A percentile compares a stretch with the other conserved stretches of the same genome.
These are phyloP conservation scores for Copidosoma floridanum DNA, from an alignment of 1,140 invertebrate species.

Conservation along the genomic window DNA sequence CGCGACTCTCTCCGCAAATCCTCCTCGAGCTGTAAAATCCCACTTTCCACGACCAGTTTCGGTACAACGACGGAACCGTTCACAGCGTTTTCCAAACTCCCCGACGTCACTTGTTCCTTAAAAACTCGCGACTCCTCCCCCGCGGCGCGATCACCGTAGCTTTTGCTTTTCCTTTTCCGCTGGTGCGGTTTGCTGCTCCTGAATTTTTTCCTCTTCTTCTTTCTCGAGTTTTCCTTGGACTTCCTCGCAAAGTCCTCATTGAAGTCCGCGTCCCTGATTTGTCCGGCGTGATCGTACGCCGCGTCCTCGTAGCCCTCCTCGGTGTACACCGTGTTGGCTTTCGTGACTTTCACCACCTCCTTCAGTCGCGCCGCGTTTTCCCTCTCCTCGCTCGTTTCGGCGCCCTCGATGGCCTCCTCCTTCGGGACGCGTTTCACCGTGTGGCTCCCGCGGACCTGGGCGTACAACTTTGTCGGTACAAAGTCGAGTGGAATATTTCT, in stretches of 20 bases:
- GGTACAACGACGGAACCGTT: slow-evolving; percentile 30
- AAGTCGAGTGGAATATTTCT: slow-evolving; percentile 58
- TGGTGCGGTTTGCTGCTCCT: neutral
- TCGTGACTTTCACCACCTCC: slow-evolving; percentile 68
- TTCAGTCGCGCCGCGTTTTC: slow-evolving; percentile 62
- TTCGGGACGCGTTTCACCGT: slow-evolving; percentile 62
- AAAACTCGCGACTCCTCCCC: slow-evolving; percentile 14
- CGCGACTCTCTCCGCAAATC: slow-evolving; percentile 38
- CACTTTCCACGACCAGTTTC: slow-evolving; percentile 34
- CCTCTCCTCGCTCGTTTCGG: slow-evolving; percentile 61
- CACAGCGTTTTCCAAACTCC: neutral
- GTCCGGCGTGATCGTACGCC: slow-evolving; percentile 74
- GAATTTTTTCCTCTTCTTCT: neutral
- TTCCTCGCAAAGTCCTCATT: slow-evolving; percentile 50
- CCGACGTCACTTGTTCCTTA: slow-evolving; percentile 20
- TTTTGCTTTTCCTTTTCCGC: neutral
- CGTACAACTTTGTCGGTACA: slow-evolving; percentile 66
- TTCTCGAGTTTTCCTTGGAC: slow-evolving; percentile 32
- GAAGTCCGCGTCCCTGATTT: slow-evolving; percentile 65
- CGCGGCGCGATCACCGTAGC: neutral
- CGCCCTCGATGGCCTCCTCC: slow-evolving; percentile 58
- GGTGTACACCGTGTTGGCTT: slow-evolving; percentile 70
- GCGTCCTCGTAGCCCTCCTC: slow-evolving; percentile 78
- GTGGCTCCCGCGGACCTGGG: slow-evolving; percentile 66
- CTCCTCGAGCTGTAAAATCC: slow-evolving; percentile 37